Percentiles rank a stretch among this genome's conserved stretches.
Conservation (phyloP, 2,888 invertebrate species). For the Drosophila longiperda region DNA sequence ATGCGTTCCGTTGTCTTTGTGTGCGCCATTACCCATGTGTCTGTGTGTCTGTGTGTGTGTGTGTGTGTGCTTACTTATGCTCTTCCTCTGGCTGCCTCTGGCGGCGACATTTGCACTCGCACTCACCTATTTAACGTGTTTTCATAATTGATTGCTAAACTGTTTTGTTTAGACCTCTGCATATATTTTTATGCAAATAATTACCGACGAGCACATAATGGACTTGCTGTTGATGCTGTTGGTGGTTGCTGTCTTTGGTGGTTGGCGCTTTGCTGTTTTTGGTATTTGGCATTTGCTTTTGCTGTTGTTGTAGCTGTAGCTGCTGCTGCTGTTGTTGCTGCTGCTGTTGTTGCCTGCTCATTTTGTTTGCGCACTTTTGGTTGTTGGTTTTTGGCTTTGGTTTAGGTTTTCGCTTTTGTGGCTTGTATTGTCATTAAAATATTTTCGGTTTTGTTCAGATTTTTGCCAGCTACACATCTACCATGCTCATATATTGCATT, state of each 20-base stretch:
- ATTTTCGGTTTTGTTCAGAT: conserved; percentile 78
- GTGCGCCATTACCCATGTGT: conserved; percentile 37
- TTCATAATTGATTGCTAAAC: conserved; percentile 81
- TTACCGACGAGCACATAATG: conserved; percentile 74
- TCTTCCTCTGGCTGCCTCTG: conserved; percentile 39
- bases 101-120: conserved; percentile 68
- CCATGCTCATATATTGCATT: conserved; percentile 28
- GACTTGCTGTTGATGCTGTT: conserved; percentile 37
- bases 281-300: conserved; percentile 23
- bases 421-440: conserved; percentile 73
- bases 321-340: not conserved
- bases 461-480: conserved; percentile 39
- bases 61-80: conserved; percentile 1
- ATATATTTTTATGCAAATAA: conserved; percentile 80
- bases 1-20: conserved; percentile 7
- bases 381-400: conserved; percentile 33
- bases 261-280: conserved; percentile 50
- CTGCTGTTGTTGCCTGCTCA: conserved; percentile 46
- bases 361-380: conserved; percentile 70
- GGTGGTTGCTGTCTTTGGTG: conserved; percentile 43
- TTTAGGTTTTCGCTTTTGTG: conserved; percentile 52
- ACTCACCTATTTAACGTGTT: conserved; percentile 80
- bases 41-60: not conserved
- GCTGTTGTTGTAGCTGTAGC: conserved; percentile 1
- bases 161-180: conserved; percentile 81